Evolutionary conservation across 2,888 invertebrate genomes (phyloP).

Genomic region (Tethea ocularis): DNA sequence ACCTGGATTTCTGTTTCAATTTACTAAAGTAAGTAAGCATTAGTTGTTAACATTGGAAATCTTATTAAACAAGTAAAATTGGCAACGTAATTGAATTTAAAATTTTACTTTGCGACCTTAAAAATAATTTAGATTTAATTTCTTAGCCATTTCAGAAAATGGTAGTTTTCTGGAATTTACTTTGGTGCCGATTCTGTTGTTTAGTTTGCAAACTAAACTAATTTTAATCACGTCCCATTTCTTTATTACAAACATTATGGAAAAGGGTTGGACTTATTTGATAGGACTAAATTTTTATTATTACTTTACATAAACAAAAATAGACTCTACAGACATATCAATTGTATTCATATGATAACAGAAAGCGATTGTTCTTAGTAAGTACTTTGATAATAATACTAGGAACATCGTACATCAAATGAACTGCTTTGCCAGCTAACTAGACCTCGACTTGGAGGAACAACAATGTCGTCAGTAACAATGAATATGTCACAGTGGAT

Average conservation of each 20-base stretch:
- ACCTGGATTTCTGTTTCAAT: neutral
- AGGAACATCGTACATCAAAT: constrained; percentile 17
- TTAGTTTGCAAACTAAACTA: too few relatives aligned
- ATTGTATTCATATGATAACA: neutral
- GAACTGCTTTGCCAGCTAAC: constrained; percentile 33
- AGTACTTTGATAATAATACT: neutral
- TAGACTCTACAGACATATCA: neutral
- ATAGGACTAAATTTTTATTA: too few relatives aligned
- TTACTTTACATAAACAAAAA: neutral
- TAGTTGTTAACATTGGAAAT: neutral
- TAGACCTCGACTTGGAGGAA: constrained; percentile 39
- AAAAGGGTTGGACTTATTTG: too few relatives aligned
- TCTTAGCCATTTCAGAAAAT: too few relatives aligned
- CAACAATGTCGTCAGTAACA: constrained; percentile 52
- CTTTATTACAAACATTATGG: too few relatives aligned
- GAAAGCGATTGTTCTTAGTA: neutral
- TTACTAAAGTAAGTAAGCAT: neutral
- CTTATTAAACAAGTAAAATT: neutral
- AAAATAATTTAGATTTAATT: neutral
- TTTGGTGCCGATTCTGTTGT: too few relatives aligned
- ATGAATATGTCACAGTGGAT: constrained; percentile 70
- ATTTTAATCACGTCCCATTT: too few relatives aligned
- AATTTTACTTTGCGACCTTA: neutral
- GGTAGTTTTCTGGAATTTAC: too few relatives aligned
- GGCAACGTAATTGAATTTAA: neutral